These are phyloP conservation scores for Hemibagrus wyckioides DNA, from an alignment of 2,113 vertebrate genomes.

Conservation along the genomic window DNA sequence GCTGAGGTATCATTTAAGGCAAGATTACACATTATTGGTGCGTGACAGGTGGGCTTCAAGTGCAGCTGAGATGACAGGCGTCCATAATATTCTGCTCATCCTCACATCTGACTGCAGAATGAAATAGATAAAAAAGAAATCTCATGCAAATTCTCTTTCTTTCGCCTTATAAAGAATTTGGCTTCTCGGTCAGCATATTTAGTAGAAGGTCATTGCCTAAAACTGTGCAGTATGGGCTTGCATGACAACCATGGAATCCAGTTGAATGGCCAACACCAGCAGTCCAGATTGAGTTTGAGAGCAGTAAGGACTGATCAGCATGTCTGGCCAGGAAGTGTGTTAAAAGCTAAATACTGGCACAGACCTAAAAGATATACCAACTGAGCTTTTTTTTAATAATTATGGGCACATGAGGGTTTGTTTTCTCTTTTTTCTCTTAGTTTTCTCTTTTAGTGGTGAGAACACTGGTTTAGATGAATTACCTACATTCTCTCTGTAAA, in stretches of 20 bases:
- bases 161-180: not conserved
- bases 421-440: not conserved
- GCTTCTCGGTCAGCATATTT: not conserved
- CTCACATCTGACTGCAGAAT: not conserved
- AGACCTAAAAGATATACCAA: not conserved
- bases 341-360: not conserved
- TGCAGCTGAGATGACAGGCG: conserved; percentile 32
- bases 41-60: conserved; percentile 9
- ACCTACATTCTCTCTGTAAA: not conserved
- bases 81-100: conserved; percentile 34
- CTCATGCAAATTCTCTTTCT: conserved; percentile 4
- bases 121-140: conserved; percentile 6
- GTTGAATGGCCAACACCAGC: not conserved
- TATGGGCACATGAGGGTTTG: not conserved
- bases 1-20: conserved; percentile 31
- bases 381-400: not conserved
- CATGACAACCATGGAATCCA: not conserved
- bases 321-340: not conserved
- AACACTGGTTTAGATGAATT: not conserved
- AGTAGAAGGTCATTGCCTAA: not conserved
- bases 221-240: not conserved
- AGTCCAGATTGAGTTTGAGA: conserved; percentile 8
- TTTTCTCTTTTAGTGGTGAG: not conserved
- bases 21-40: conserved; percentile 48
- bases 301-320: not conserved